Conservation (phyloP, 2,888 invertebrate genomes). For the Chelonus formosanus region DNA sequence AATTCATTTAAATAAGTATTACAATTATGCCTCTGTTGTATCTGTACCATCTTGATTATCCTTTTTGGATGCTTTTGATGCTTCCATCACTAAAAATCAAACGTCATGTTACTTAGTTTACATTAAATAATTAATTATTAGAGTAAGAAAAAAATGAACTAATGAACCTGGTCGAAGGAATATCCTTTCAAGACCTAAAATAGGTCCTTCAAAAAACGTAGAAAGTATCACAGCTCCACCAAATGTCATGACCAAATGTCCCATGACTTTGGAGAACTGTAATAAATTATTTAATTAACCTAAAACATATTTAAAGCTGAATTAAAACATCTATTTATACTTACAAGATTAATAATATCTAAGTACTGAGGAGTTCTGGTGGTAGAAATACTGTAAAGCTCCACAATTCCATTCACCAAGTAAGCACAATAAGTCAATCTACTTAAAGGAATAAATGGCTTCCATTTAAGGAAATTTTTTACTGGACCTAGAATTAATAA, state of each 20-base stretch:
- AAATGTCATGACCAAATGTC: slow-evolving; percentile 73
- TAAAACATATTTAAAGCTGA: background rate
- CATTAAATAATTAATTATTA: background rate
- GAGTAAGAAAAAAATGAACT: background rate
- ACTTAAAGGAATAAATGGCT: slow-evolving; percentile 73
- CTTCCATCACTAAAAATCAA: background rate
- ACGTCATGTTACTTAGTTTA: background rate
- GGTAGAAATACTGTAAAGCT: slow-evolving; percentile 72
- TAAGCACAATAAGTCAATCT: slow-evolving; percentile 79
- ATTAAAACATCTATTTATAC: slow-evolving; percentile 43
- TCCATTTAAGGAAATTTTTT: slow-evolving; percentile 70
- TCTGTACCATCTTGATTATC: background rate
- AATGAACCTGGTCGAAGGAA: slow-evolving; percentile 68
- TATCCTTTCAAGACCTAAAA: slow-evolving; percentile 76
- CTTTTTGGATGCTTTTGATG: background rate
- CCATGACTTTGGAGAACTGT: slow-evolving; percentile 69
- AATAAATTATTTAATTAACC: slow-evolving; percentile 47
- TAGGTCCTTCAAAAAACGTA: slow-evolving; percentile 76
- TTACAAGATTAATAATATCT: slow-evolving; percentile 72
- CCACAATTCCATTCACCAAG: slow-evolving; percentile 76
- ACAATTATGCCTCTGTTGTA: background rate
- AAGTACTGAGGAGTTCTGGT: slow-evolving; percentile 71
- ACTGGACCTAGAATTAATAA: slow-evolving; percentile 65
- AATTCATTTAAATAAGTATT: background rate
- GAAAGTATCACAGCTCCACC: slow-evolving; percentile 72